Evolutionary conservation across 1,140 invertebrate genomes (phyloP).

Genomic region (Melipona quadrifasciata): DNA sequence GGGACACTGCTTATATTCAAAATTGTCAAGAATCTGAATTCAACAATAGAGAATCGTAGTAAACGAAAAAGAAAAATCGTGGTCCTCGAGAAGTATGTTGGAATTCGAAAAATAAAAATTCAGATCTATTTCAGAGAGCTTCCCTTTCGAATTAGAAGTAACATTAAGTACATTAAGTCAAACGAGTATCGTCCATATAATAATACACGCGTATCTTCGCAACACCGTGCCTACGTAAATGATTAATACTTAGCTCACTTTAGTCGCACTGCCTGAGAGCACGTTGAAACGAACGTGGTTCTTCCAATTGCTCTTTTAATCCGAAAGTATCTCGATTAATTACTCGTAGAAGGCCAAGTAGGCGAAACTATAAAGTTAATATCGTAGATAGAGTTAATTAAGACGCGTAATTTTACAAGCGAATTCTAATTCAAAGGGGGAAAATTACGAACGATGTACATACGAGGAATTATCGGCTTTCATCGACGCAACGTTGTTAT

Average conservation of each 20-base stretch:
- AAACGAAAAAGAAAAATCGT: no score
- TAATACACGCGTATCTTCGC: background rate
- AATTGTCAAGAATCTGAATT: background rate
- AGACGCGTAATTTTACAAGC: background rate
- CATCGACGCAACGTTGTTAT: background rate
- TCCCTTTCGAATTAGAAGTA: slow-evolving; percentile 5
- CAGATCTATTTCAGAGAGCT: background rate
- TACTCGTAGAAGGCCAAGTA: slow-evolving; percentile 2
- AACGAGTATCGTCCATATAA: background rate
- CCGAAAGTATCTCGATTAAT: slow-evolving; percentile 34
- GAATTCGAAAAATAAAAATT: background rate
- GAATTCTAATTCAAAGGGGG: slow-evolving; percentile 1
- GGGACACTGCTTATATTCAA: background rate
- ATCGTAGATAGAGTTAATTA: background rate
- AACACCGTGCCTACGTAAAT: slow-evolving; percentile 12
- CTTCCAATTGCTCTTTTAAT: background rate
- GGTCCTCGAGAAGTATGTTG: no score
- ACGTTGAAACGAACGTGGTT: background rate
- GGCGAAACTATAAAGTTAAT: background rate
- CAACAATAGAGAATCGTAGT: no score
- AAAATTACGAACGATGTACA: background rate
- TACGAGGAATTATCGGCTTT: no score
- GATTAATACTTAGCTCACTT: slow-evolving; percentile 15
- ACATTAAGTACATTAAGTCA: background rate
- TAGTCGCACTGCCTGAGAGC: slow-evolving; percentile 36